These are phyloP conservation scores for Folsomia candida DNA, from an alignment of 2,888 invertebrate species.

Conservation along the genomic window DNA sequence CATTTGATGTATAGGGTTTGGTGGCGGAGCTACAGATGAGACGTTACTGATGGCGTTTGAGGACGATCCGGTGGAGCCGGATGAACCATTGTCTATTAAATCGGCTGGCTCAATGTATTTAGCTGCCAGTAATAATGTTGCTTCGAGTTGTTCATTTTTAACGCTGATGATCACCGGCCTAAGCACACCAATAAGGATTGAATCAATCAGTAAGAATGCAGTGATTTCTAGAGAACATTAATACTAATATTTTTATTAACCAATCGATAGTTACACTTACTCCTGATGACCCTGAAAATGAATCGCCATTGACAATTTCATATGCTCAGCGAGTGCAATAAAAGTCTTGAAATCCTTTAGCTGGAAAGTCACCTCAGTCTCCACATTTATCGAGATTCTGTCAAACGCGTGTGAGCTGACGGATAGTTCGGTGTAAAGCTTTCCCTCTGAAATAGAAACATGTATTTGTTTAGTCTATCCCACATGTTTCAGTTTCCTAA, in stretches of 20 bases:
- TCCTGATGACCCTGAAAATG: constrained; percentile 33
- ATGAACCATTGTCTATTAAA: not conserved
- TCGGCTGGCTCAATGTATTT: constrained; percentile 9
- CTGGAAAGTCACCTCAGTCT: constrained; percentile 39
- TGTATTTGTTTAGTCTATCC: no score
- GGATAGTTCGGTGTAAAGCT: constrained; percentile 44
- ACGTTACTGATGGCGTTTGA: constrained; percentile 27
- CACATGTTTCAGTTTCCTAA: no score
- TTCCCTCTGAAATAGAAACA: constrained; percentile 43
- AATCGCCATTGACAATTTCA: constrained; percentile 37
- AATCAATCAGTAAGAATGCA: not conserved
- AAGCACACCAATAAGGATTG: not conserved
- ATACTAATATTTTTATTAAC: not conserved
- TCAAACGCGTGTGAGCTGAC: constrained; percentile 42
- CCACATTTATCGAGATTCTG: constrained; percentile 28
- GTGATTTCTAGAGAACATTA: not conserved
- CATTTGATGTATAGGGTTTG: not conserved
- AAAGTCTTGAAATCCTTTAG: constrained; percentile 45
- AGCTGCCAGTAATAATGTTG: constrained; percentile 31
- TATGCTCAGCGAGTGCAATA: constrained; percentile 39
- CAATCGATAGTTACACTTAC: constrained; percentile 30
- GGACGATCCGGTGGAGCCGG: not conserved
- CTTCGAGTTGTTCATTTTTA: constrained; percentile 27
- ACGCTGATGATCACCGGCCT: constrained; percentile 34
- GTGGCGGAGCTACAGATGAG: constrained; percentile 8